Evolutionary conservation across 2,113 vertebrate genomes (phyloP).

Genomic region (Odobenus rosmarus): DNA sequence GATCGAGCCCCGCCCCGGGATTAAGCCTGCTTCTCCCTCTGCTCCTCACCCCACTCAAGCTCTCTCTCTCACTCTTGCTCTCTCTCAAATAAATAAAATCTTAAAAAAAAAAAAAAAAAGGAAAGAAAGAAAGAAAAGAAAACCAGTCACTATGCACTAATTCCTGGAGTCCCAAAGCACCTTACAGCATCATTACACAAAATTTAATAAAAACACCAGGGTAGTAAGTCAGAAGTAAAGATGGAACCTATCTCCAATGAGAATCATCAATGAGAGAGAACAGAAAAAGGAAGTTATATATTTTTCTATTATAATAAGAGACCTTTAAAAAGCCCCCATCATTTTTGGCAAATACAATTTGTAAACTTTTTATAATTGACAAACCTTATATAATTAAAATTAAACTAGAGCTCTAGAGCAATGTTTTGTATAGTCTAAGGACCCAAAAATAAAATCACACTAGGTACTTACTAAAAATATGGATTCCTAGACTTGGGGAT

Average conservation of each 20-base stretch:
- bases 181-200: neutral
- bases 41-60: no score
- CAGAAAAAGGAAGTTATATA: neutral
- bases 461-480: neutral
- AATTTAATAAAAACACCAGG: neutral
- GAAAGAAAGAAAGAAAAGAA: neutral
- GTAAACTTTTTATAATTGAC: neutral
- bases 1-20: no score
- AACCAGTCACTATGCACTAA: neutral
- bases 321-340: neutral
- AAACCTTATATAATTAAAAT: neutral
- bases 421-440: neutral
- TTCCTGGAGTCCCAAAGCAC: neutral
- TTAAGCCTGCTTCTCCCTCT: no score
- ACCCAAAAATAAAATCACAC: constrained; percentile 16
- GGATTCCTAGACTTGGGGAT: neutral
- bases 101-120: no score
- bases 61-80: no score
- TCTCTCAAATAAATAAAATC: no score
- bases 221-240: neutral
- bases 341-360: neutral
- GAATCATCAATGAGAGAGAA: neutral
- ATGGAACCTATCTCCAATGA: neutral
- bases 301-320: neutral
- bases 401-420: neutral